phyloP scores from a whole-genome alignment of 2,113 vertebrate species.

The Marmota flaviventris region DNA sequence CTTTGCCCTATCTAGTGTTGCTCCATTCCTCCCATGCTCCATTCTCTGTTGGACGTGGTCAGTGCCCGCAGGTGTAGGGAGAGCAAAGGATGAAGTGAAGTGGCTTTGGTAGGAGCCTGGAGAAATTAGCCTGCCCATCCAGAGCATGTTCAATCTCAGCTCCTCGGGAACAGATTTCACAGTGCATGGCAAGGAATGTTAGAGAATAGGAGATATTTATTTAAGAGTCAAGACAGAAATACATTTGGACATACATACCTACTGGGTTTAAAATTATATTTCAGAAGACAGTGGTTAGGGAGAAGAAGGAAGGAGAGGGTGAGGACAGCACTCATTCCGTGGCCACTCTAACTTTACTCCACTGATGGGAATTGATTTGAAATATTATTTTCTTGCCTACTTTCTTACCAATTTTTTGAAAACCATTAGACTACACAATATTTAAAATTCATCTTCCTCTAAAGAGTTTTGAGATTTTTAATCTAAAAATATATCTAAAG shows the following conservation, averaged over 20 bases:
- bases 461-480: not conserved
- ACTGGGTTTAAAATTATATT: not conserved
- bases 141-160: not conserved
- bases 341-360: not conserved
- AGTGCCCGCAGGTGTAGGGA: not conserved
- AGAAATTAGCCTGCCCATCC: not conserved
- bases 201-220: not conserved
- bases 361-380: not conserved
- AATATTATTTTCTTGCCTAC: not conserved
- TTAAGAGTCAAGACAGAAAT: constrained; percentile 14
- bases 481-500: constrained; percentile 1
- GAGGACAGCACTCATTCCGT: not conserved
- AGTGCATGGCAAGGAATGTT: not conserved
- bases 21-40: no score
- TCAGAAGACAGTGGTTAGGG: not conserved
- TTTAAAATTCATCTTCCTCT: not conserved
- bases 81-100: not conserved
- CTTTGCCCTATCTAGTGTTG: no score
- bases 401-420: not conserved
- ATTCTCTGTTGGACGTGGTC: not conserved
- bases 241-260: not conserved
- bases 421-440: not conserved
- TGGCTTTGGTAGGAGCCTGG: not conserved
- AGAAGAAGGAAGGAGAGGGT: not conserved
- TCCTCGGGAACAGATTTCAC: not conserved